Base-by-base conservation (phyloP, 1,140 invertebrate species). In the Harlomillsia oculata region DNA sequence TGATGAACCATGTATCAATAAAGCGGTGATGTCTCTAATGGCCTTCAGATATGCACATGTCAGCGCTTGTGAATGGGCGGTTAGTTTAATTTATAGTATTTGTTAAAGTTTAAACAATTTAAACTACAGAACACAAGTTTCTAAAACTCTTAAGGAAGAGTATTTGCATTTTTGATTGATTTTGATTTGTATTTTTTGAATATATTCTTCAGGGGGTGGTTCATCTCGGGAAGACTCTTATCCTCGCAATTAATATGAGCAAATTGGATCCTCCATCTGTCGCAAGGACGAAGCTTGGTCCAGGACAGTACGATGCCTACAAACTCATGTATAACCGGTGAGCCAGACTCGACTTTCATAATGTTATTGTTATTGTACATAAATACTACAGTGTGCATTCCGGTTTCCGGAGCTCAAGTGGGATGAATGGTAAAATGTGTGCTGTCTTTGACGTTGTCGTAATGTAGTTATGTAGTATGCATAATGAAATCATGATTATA, bases 21-120 rank as follows among this genome's bases (percentile, higher is more conserved):
- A 56, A 39, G 63, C 59, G 11, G 40, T 65, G 2, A 56, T 65
- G 60, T 53, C 57, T 13, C 41, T 62, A 40, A 58, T 65, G 44
- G 63, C 59, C 3, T 56, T 63, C 28, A 56, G 57, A 8, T 63
- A 54, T 57, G 46, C 20, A 13, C 62, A 63, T 40, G 9, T 56
- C 5, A 54, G 20, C 18, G 43, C 29, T 43, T 28, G 18, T 37
- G 56, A 56, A 20, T 63, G 56, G 53, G 26, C n/a, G n/a, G n/a
- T n/a, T n/a, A n/a, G n/a, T n/a, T n/a, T n/a, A n/a, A n/a, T n/a
- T 8, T 8, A 41, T 8, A 34, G n/a, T n/a, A n/a, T n/a, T n/a
- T n/a, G n/a, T n/a, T n/a, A n/a, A n/a, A n/a, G n/a, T n/a, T n/a
- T n/a, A n/a, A n/a, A n/a, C n/a, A n/a, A n/a, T n/a, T n/a, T n/a